Percentiles rank a stretch among this genome's conserved stretches.
Evolutionary conservation across 2,888 invertebrate genomes (phyloP).

Genomic region (Sphaerophoria rueppellii): DNA sequence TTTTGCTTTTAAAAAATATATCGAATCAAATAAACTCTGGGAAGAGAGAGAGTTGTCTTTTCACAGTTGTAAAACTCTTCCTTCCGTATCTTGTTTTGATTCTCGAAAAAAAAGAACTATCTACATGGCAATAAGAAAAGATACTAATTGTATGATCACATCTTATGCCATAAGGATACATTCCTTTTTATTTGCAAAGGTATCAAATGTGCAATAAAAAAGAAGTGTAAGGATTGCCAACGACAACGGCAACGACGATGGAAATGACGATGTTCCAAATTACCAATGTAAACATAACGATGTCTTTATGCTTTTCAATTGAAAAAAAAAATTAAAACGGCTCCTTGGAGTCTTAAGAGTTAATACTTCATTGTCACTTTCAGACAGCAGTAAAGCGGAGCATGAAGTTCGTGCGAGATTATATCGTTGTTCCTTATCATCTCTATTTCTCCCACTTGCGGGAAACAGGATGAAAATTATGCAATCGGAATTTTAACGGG

Average conservation of each 20-base stretch:
- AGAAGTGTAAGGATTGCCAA: background rate
- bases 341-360: conserved; percentile 3
- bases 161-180: conserved; percentile 17
- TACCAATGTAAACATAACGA: conserved; percentile 49
- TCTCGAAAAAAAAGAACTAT: background rate
- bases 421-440: conserved; percentile 2
- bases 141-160: conserved; percentile 25
- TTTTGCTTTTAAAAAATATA: conserved; percentile 5
- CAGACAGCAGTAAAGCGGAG: conserved; percentile 3
- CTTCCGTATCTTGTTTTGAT: background rate
- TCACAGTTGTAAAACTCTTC: conserved; percentile 10
- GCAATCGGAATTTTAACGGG: conserved; percentile 69
- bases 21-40: conserved; percentile 13
- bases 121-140: conserved; percentile 1
- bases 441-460: background rate
- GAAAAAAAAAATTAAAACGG: conserved; percentile 11
- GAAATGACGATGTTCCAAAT: conserved; percentile 10
- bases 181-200: conserved; percentile 19
- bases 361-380: conserved; percentile 55
- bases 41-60: conserved; percentile 20
- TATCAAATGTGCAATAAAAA: conserved; percentile 32
- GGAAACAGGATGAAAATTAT: conserved; percentile 54
- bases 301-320: conserved; percentile 24
- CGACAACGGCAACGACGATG: background rate
- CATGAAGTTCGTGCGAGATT: background rate